Base-by-base conservation (phyloP, 2,888 invertebrate species). In the Pyrocoelia pectoralis region DNA sequence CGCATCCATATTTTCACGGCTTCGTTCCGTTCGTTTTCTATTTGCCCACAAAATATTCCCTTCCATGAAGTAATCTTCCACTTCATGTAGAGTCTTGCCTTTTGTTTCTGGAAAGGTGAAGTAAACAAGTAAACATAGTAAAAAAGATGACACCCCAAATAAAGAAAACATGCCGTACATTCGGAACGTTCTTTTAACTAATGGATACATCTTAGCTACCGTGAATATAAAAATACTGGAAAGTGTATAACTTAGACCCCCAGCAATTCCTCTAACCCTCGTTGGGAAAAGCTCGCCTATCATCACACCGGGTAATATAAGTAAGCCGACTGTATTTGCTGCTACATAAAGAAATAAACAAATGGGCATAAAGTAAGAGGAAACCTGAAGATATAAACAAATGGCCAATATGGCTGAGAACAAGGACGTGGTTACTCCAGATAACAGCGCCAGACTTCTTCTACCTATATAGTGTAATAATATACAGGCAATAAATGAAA, bases 61-160 rank as follows among this genome's bases (percentile, higher is more conserved):
- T 70, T 88, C 87, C 71, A 87, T 85, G 74, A 92, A 92, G 78
- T 92, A 92, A 81, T 92, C 89, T 79, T 92, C 92, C 69, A 92
- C 92, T 79, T 92, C 88, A 56, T 88, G 83, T 41, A 92, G 80
- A 4, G 88, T 88, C 61, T 87, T 85, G 29, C 88, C 88, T 77
- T 89, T 92, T 0, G 92, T 91, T 80, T 92, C 92, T 9, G 92
- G 92, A 38, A 92, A 80, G 59, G 89, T 83, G 0, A 91, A 80
- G 77, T 86, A 91, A 62, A 91, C 81, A 50, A 90, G 88, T 1
- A 89, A 53, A 0, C 89, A 87, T 0, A 88, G 88, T 9, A 89
- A 69, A 0, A 87, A 73, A 0, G 91, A 86, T 0, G 89, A 84
- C 0, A 81, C 78, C 0, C 89, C 90, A 72, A 92, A 92, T 12